phyloP scores from a whole-genome alignment of 2,888 invertebrate genomes.

The Brenthis ino region DNA sequence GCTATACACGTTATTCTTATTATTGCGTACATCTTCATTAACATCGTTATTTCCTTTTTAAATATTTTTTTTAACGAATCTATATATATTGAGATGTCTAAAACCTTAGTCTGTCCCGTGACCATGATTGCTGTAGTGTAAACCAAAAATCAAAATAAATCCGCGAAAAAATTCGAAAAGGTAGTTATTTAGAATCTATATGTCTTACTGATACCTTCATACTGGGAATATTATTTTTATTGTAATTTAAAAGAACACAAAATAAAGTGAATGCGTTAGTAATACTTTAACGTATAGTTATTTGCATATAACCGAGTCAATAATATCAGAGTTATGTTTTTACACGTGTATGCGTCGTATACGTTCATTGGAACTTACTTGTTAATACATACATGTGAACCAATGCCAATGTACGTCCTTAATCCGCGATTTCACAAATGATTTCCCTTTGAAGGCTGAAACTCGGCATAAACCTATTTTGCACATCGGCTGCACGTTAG shows the following conservation, averaged over 20 bases:
- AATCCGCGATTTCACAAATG: slow-evolving; percentile 34
- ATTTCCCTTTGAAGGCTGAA: slow-evolving; percentile 31
- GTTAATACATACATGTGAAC: slow-evolving; percentile 9
- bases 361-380: not conserved
- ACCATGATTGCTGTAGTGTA: too few species aligned
- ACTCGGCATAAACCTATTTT: slow-evolving; percentile 10
- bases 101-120: too few species aligned
- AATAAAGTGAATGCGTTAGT: too few species aligned
- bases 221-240: not conserved
- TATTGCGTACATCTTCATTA: slow-evolving; percentile 11
- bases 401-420: slow-evolving; percentile 24
- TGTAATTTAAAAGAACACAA: too few species aligned
- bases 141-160: too few species aligned
- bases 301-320: not conserved
- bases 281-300: too few species aligned
- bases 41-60: slow-evolving; percentile 4
- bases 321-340: not conserved
- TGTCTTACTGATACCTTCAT: not conserved
- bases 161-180: too few species aligned
- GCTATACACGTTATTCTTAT: slow-evolving; percentile 4
- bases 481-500: slow-evolving; percentile 13
- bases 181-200: too few species aligned
- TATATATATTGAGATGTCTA: too few species aligned
- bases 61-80: too few species aligned
- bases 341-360: not conserved